Evolutionary conservation across 2,797 vertebrate genomes (phyloP), one percentile per base, ranked within the genome.

Genomic region (Anguilla pacifica): DNA sequence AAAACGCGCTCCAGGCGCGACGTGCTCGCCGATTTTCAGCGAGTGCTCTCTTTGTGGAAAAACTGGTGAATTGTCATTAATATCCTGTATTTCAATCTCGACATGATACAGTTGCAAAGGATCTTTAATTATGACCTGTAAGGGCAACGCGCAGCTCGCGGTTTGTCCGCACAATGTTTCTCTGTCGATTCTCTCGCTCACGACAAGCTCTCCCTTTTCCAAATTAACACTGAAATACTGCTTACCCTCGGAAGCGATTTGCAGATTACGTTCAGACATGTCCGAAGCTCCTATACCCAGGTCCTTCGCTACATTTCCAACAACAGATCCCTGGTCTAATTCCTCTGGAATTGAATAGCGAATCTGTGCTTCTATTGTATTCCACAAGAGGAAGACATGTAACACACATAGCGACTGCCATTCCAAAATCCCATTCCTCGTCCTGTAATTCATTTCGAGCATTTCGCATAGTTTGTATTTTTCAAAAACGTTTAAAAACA

Each of bases 291-390:
- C 94, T 17, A 97, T 93, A 90, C 96, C 95, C 86, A 97, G 92
- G 91, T 97, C 97, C 94, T 96, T 97, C 22, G 96, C 97, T 22
- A 97, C 92, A 92, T 96, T 96, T 92, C 97, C 97, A 88, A 97
- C 96, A 89, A 97, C 94, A 89, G 95, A 94, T 7, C 97, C 96
- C 84, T 93, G 91, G 43, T 96, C 96, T 10, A 97, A 94, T 85
- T 97, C 97, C 93, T 97, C 97, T 1, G 95, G 95, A 92, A 97
- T 95, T 92, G 95, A 96, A 92, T 97, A 97, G 15, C 95, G 96
- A 93, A 96, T 96, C 93, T 97, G 96, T 87, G 93, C 96, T 11
- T 90, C 17, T 89, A 91, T 92, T 89, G 90, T 92, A 92, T 39
- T 93, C 94, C 94, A 94, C 85, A 94, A 85, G 70, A 92, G 87